Base-by-base conservation (phyloP, 2,888 invertebrate species). In the Clostera curtula region DNA sequence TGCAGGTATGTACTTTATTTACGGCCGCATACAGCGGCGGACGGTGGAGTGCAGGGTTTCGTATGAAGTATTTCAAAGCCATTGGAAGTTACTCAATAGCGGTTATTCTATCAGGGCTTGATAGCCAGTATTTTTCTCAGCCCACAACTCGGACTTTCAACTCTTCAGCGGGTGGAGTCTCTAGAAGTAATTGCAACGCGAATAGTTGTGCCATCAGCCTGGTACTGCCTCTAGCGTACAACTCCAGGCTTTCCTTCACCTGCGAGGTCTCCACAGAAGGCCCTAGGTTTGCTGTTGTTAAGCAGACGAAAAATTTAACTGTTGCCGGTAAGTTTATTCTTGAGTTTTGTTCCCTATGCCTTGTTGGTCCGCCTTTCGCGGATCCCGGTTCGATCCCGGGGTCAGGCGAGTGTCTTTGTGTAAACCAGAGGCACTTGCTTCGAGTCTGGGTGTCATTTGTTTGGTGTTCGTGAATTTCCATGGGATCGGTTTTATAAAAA, bases 181-280 rank as follows among this genome's bases (percentile, higher is more conserved):
- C 64, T 6, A 53, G 54, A 4, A 69, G 73, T 7, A 41, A 48
- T 20, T 83, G 82, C 43, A 64, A 71, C 36, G 39, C 57, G 24
- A 64, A 71, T 42, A 74, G 67, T 43, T 83, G 82, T 26, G 48
- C 68, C 11, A 72, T 83, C 48, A 66, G 56, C 29, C 71, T 80
- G 7, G 49, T 56, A 1, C 58, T 82, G 1, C 79, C 82, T 0
- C 64, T 51, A 40, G 54, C 49, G 14, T 76, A 65, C 43, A 76
- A 77, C 36, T 61, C 68, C 1, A 59, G 62, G 36, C 56, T 77
- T 3, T 60, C 73, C 0, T 83, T 77, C 43, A 80, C 74, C 0
- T 83, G 82, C 25, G 82, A 83, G 34, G 82, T 82, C 1, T 82
- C 82, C 5, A 71, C 77, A 0, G 82, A 83, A 19, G 74, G 82